Base-by-base conservation (phyloP, 2,888 invertebrate species). In the Sialis lutaria region DNA sequence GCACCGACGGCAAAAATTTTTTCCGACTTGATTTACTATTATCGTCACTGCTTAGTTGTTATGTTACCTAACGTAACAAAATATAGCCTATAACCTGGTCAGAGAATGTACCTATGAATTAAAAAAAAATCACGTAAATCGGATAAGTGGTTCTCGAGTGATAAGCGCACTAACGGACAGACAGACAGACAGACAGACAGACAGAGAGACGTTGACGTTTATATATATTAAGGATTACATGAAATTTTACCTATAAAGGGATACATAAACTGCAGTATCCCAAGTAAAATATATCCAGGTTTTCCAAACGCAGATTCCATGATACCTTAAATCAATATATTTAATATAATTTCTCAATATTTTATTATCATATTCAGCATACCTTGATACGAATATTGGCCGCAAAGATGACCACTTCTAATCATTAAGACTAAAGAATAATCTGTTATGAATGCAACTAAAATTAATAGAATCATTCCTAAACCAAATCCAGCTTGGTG, bases 361-460 rank as follows among this genome's bases (percentile, higher is more conserved):
- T 8, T 35, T 35, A 9, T 35, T 35, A 9, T 3, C 8, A 9
- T 35, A 35, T 22, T 22, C 22, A 22, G 4, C 10, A 31, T 7
- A 42, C 45, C 67, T 58, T 79, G 82, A 57, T 88, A 88, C 48
- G 83, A 82, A 64, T 79, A 82, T 54, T 79, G 76, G 31, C 84
- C 85, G 52, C 82, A 78, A 46, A 85, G 68, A 58, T 83, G 80
- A 2, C 84, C 86, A 51, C 81, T 69, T 56, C 70, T 63, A 50
- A 88, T 81, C 77, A 88, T 79, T 53, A 88, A 65, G 54, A 85
- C 77, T 51, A 88, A 69, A 5, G 86, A 86, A 59, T 85, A 86
- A 65, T 88, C 88, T 49, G 87, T 87, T 43, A 87, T 70, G 50
- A 78, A 64, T 40, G 85, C 86, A 9, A 87, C 81, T 33, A 82